Evolutionary conservation across 2,113 vertebrate species (phyloP).

Genomic region (Oryzias melastigma): DNA sequence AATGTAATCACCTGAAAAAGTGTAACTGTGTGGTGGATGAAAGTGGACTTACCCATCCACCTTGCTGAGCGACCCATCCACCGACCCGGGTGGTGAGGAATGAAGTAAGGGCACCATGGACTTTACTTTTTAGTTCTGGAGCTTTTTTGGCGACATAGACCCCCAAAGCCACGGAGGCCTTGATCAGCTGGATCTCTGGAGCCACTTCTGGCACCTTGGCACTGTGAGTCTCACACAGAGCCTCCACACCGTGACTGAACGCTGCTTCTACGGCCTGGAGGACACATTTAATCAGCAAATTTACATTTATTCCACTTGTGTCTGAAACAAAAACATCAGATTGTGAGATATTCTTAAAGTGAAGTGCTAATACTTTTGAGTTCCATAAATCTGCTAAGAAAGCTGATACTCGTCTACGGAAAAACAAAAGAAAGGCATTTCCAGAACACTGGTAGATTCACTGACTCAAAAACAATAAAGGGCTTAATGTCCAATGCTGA

Average conservation of each 20-base stretch:
- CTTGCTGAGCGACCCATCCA: conserved; percentile 61
- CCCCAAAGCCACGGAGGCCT: conserved; percentile 43
- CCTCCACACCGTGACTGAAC: conserved; percentile 44
- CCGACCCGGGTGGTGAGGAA: conserved; percentile 57
- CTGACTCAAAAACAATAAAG: no score
- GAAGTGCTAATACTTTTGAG: no score
- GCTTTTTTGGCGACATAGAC: conserved; percentile 50
- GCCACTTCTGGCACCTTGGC: conserved; percentile 38
- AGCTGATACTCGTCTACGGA: no score
- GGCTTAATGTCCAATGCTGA: no score
- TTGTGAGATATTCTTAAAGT: no score
- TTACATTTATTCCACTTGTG: no score
- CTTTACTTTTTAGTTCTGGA: conserved; percentile 41
- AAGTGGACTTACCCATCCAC: conserved; percentile 77
- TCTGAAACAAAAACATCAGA: no score
- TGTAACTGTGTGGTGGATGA: no score
- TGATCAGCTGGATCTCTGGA: conserved; percentile 68
- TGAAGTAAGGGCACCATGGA: conserved; percentile 12
- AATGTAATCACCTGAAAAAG: no score
- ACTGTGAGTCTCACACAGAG: conserved; percentile 34
- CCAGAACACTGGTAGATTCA: no score
- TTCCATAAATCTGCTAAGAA: no score
- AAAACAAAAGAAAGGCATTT: no score
- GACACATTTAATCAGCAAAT: background rate
- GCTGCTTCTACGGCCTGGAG: conserved; percentile 39